These are phyloP conservation scores for Eristalis tenax DNA, from an alignment of 2,888 invertebrate genomes.

Conservation along the genomic window DNA sequence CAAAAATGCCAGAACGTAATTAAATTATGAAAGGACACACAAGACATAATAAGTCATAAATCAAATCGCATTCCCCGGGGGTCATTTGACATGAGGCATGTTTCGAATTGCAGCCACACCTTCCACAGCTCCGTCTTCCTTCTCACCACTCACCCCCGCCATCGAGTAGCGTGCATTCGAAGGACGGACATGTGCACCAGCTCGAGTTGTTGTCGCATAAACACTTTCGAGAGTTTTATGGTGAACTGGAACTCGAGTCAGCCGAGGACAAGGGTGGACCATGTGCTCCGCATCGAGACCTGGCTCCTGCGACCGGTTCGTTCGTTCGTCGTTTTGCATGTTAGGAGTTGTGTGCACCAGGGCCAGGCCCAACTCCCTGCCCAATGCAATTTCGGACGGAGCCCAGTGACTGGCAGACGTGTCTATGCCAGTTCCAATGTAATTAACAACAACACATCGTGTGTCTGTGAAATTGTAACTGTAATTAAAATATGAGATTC, in stretches of 20 bases:
- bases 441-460: conserved; percentile 72
- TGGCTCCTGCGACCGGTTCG: conserved; percentile 24
- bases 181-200: conserved; percentile 67
- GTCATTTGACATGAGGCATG: conserved; percentile 72
- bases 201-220: conserved; percentile 69
- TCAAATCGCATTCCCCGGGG: conserved; percentile 71
- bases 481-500: conserved; percentile 72
- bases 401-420: conserved; percentile 65
- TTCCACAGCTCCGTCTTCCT: neutral
- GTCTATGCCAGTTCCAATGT: conserved; percentile 71
- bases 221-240: conserved; percentile 69
- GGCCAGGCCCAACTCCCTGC: conserved; percentile 13
- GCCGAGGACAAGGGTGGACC: conserved; percentile 6
- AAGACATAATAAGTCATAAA: conserved; percentile 73
- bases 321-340: conserved; percentile 62
- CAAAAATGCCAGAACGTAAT: conserved; percentile 72
- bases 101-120: conserved; percentile 62
- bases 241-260: conserved; percentile 3
- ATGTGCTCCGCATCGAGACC: conserved; percentile 32
- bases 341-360: conserved; percentile 48
- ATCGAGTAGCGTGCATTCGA: conserved; percentile 2
- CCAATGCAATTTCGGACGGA: conserved; percentile 39
- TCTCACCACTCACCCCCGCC: neutral
- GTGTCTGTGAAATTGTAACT: conserved; percentile 72
- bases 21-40: conserved; percentile 72